phyloP scores from a whole-genome alignment of 2,113 vertebrate genomes.

The Otolemur garnettii region DNA sequence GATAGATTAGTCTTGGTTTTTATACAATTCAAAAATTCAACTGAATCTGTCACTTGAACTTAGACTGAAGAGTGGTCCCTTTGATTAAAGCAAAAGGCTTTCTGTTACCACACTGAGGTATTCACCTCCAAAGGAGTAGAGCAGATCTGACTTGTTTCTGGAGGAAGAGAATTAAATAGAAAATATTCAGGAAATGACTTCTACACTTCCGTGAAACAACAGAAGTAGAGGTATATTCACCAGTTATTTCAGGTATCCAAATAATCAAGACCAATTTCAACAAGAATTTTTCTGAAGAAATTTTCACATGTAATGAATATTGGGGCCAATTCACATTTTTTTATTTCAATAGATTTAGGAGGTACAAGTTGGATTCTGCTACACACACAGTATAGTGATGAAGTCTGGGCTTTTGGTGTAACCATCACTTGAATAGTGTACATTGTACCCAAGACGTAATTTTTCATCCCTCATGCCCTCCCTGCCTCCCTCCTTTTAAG shows the following conservation, averaged over 20 bases:
- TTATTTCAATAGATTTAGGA: too few relatives aligned
- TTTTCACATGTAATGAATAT: neutral
- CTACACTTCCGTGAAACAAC: neutral
- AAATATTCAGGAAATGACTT: neutral
- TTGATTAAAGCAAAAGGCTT: neutral
- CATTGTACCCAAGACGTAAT: too few relatives aligned
- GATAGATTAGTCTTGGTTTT: neutral
- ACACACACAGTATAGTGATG: too few relatives aligned
- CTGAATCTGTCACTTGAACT: conserved; percentile 55
- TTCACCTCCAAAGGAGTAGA: conserved; percentile 2
- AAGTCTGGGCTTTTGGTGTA: too few relatives aligned
- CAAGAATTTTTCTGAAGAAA: neutral
- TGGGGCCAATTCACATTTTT: neutral
- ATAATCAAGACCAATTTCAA: conserved; percentile 37
- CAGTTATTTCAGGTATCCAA: neutral
- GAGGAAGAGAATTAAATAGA: conserved; percentile 31
- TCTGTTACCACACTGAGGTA: neutral
- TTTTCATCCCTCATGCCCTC: too few relatives aligned
- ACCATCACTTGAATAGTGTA: too few relatives aligned
- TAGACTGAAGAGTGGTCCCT: neutral
- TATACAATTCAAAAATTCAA: conserved; percentile 32
- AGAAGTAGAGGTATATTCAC: neutral
- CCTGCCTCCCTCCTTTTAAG: too few relatives aligned
- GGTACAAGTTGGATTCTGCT: too few relatives aligned
- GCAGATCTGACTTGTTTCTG: neutral